phyloP scores from a whole-genome alignment of 2,888 invertebrate species.

The Eupeodes luniger region DNA sequence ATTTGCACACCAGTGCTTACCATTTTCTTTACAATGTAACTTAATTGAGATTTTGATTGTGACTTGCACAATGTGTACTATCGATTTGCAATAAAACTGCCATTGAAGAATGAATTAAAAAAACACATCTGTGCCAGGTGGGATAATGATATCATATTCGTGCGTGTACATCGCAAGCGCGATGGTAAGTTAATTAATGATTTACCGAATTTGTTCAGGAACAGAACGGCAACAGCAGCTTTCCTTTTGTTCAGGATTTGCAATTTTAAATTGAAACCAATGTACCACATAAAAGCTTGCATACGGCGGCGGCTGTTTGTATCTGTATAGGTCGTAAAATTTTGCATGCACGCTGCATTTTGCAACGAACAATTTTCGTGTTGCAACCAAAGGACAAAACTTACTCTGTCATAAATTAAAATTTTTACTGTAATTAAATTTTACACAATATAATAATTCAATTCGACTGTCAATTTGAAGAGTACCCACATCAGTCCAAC shows the following conservation, averaged over 20 bases:
- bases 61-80: constrained; percentile 52
- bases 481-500: constrained; percentile 29
- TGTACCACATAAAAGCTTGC: constrained; percentile 66
- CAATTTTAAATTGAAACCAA: constrained; percentile 72
- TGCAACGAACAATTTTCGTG: constrained; percentile 28
- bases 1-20: constrained; percentile 45
- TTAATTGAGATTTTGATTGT: constrained; percentile 66
- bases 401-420: constrained; percentile 80
- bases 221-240: constrained; percentile 61
- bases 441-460: constrained; percentile 72
- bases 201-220: constrained; percentile 65
- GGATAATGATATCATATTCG: constrained; percentile 66
- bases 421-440: constrained; percentile 78
- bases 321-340: constrained; percentile 41
- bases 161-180: constrained; percentile 58
- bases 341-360: constrained; percentile 36
- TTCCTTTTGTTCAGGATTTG: constrained; percentile 61
- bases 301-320: constrained; percentile 17
- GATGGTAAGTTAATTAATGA: constrained; percentile 70
- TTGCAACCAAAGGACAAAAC: constrained; percentile 52
- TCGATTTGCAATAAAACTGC: constrained; percentile 56
- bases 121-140: constrained; percentile 46
- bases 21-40: constrained; percentile 53
- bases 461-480: constrained; percentile 58
- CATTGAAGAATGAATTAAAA: constrained; percentile 41